Evolutionary conservation across 2,888 invertebrate species (phyloP).

Genomic region (Ypsolopha scabrella): DNA sequence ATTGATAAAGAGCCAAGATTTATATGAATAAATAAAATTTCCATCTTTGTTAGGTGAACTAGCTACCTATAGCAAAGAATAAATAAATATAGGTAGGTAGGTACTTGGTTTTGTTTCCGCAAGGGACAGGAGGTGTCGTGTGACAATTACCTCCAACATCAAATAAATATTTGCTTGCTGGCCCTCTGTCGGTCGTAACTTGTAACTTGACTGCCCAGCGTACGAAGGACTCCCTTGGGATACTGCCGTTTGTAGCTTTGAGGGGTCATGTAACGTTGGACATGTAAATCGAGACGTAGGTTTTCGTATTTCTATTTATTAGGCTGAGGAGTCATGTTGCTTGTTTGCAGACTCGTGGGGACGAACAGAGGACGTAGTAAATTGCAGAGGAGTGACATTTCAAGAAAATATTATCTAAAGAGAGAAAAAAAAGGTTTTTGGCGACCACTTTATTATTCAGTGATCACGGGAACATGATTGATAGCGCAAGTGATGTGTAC

Average conservation of each 20-base stretch:
- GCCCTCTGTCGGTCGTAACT: constrained; percentile 56
- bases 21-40: too few species aligned
- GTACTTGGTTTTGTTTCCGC: neutral
- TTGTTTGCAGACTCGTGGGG: constrained; percentile 54
- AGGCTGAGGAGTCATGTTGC: constrained; percentile 40
- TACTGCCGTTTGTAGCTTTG: constrained; percentile 6
- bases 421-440: too few species aligned
- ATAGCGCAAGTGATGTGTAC: neutral
- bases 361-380: constrained; percentile 33
- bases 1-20: too few species aligned
- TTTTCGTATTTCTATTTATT: constrained; percentile 49
- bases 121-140: constrained; percentile 27
- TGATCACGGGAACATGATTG: too few species aligned
- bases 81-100: too few species aligned
- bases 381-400: constrained; percentile 17
- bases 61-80: too few species aligned
- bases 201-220: constrained; percentile 45
- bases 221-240: constrained; percentile 9
- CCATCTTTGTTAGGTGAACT: too few species aligned
- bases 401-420: too few species aligned
- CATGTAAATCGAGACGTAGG: constrained; percentile 24
- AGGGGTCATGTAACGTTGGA: constrained; percentile 19
- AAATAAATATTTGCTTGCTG: constrained; percentile 48
- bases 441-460: too few species aligned
- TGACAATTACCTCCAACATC: constrained; percentile 53